Conservation (phyloP, 2,113 vertebrate species). For the Trochalopteron elliotii region DNA sequence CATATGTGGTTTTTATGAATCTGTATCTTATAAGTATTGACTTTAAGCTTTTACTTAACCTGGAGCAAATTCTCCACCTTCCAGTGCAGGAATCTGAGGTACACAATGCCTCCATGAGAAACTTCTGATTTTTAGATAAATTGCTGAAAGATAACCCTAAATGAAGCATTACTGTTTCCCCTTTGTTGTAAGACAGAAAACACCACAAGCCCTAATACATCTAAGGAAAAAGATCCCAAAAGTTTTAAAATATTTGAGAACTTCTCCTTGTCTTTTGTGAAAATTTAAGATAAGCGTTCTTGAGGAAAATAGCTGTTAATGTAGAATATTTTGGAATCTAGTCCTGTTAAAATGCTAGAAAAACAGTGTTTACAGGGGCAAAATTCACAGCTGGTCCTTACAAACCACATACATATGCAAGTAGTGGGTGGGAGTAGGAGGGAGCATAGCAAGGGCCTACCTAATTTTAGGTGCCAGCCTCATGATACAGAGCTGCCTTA, state of each 20-base stretch:
- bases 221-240: not conserved
- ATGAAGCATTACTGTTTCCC: not conserved
- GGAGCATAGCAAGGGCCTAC: constrained; percentile 61
- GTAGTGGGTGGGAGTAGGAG: constrained; percentile 51
- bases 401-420: constrained; percentile 58
- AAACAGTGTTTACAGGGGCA: constrained; percentile 49
- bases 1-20: not conserved
- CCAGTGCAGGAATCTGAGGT: not conserved
- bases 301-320: not conserved
- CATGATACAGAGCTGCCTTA: constrained; percentile 58
- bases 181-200: not conserved
- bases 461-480: constrained; percentile 60
- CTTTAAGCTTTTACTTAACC: not conserved
- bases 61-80: not conserved
- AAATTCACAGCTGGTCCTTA: constrained; percentile 60
- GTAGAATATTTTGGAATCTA: not conserved
- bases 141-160: not conserved
- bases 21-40: not conserved
- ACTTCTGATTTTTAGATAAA: not conserved
- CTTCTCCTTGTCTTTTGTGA: not conserved
- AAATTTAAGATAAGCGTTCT: not conserved
- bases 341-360: not conserved
- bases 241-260: not conserved
- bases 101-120: not conserved
- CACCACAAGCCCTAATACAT: not conserved